Evolutionary conservation across 2,888 invertebrate species (phyloP).

Genomic region (Calephelis perditalis): DNA sequence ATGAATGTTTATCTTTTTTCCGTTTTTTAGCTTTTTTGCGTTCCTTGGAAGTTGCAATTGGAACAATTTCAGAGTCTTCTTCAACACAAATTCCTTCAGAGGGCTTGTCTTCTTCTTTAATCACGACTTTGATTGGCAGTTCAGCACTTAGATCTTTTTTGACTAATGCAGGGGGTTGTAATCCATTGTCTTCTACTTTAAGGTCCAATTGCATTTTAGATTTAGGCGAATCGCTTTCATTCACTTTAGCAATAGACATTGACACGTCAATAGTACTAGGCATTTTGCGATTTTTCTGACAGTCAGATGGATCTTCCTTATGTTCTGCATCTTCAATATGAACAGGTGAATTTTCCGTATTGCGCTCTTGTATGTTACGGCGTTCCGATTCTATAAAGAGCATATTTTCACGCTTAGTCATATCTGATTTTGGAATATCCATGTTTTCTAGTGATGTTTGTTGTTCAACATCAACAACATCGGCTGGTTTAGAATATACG

Average conservation of each 20-base stretch:
- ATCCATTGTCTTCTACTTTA: constrained; percentile 49
- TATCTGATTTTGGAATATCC: constrained; percentile 28
- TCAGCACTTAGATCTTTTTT: constrained; percentile 60
- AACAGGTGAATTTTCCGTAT: constrained; percentile 14
- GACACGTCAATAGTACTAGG: constrained; percentile 45
- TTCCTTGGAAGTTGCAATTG: constrained; percentile 47
- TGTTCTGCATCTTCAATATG: background rate
- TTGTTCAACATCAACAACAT: background rate
- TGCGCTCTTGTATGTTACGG: constrained; percentile 42
- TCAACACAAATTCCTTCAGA: constrained; percentile 5
- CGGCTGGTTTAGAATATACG: background rate
- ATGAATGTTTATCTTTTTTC: constrained; percentile 59
- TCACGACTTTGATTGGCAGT: constrained; percentile 50
- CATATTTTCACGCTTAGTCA: constrained; percentile 39
- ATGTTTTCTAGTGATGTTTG: background rate
- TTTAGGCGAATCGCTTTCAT: constrained; percentile 37
- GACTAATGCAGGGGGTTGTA: constrained; percentile 42
- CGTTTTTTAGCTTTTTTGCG: constrained; percentile 49
- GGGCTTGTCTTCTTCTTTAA: constrained; percentile 34
- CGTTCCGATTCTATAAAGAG: constrained; percentile 56
- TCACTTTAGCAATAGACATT: constrained; percentile 52
- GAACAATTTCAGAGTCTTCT: constrained; percentile 22
- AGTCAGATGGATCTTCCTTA: constrained; percentile 10
- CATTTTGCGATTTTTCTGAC: constrained; percentile 37
- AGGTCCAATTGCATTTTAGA: constrained; percentile 56